Base-by-base conservation (phyloP, 2,888 invertebrate genomes). In the Cantharis rustica region DNA sequence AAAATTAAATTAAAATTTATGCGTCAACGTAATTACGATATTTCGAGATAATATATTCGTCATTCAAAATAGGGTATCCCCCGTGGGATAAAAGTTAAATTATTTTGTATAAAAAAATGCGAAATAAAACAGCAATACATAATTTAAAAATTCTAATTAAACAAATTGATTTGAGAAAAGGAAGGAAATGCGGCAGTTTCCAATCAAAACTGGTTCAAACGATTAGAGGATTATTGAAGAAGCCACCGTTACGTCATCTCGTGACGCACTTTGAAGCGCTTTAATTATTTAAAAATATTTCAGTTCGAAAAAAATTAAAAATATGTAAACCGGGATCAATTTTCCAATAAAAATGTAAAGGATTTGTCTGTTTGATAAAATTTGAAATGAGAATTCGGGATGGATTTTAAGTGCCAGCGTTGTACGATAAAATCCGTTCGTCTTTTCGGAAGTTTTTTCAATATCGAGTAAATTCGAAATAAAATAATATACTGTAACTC, bases 1-100 rank as follows among this genome's bases (percentile, higher is more conserved):
- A 84, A 85, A 80, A 79, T 16, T 16, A 31, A 79, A 68, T 69
- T 31, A 74, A 63, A 17, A 16, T 20, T 20, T 66, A 15, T 16
- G 2, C 5, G 3, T 20, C 11, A 15, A 26, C 20, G 16, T 20
- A 63, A 31, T 10, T n/a, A 20, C 20, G 20, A 15, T 23, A 71
- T 62, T n/a, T 26, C 15, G 13, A n/a, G 23, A 71, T 61, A 69
- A 69, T 13, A 26, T 69, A 16, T 16, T 27, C 4, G 15, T 69
- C 10, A 15, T 27, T 69, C 10, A 16, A 13, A 69, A 2, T 16
- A 26, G 64, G n/a, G n/a, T 47, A 47, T 47, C 7, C 47, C 47
- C 47, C 47, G n/a, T n/a, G 47, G 9, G 1, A 47, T 47, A 47
- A 47, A 47, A 47, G 5, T n/a, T 47, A n/a, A 47, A 10, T 27